Evolutionary conservation across 2,888 invertebrate species (phyloP).

Genomic region (Scaptomyza flava): DNA sequence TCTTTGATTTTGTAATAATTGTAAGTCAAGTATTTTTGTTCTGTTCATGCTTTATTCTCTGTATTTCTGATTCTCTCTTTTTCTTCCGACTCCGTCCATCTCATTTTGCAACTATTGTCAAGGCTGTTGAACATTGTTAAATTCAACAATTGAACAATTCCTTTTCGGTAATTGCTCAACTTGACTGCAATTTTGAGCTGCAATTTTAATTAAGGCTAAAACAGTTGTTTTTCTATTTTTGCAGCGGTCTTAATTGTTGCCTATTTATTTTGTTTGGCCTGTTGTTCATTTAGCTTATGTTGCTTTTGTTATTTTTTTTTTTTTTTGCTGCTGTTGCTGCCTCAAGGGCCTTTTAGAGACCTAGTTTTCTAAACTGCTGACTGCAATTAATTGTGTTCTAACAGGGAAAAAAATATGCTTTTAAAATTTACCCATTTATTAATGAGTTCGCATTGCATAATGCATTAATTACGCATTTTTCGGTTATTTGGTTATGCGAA

Average conservation of each 20-base stretch:
- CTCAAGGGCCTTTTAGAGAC: constrained; percentile 43
- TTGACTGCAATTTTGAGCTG: constrained; percentile 59
- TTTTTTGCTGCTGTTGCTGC: constrained; percentile 5
- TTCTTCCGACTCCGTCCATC: background rate
- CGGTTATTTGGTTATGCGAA: constrained; percentile 34
- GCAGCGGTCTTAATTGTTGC: constrained; percentile 50
- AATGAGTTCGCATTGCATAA: constrained; percentile 65
- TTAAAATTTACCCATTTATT: constrained; percentile 70
- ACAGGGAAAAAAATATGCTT: constrained; percentile 54
- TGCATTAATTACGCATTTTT: constrained; percentile 55
- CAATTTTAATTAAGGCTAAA: constrained; percentile 52
- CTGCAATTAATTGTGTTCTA: constrained; percentile 51
- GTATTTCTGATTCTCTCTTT: background rate
- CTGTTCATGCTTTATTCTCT: background rate
- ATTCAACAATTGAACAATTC: constrained; percentile 52
- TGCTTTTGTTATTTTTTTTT: constrained; percentile 10
- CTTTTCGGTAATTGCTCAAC: constrained; percentile 58
- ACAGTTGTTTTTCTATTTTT: constrained; percentile 15
- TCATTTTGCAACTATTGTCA: constrained; percentile 20
- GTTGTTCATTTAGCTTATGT: constrained; percentile 13
- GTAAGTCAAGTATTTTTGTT: background rate
- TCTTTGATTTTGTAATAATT: background rate
- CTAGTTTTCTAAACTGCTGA: constrained; percentile 46
- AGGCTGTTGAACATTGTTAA: constrained; percentile 28
- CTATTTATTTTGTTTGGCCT: constrained; percentile 51